Base-by-base conservation (phyloP, 2,113 vertebrate genomes). In the Drymodes brunneopygia region DNA sequence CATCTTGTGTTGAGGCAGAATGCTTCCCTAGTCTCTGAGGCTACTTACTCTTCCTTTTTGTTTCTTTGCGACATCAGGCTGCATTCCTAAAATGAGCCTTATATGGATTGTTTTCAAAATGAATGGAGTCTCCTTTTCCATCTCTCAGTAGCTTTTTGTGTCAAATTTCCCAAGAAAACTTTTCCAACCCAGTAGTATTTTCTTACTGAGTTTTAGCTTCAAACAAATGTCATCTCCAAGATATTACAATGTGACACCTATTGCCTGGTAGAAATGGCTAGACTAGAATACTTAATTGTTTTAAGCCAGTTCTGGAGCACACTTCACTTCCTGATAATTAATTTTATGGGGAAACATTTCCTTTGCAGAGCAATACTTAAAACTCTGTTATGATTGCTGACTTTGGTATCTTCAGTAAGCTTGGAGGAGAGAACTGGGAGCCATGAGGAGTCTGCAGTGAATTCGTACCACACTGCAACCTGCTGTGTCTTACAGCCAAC, bases 391-490 rank as follows among this genome's bases (percentile, higher is more conserved):
- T 10, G 19, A 6, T 25, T 62, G 42, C n/a, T 88, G 50, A 29
- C 35, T 64, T 81, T 22, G 40, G 21, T 31, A 29, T 56, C 40
- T 70, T 57, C 19, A 31, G 7, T 24, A 25, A n/a, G 10, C 18
- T 58, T 66, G 60, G 33, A 86, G 40, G 35, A 44, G 10, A 77
- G 51, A 81, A 48, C 29, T 15, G 27, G 20, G 35, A 74, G 45
- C n/a, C 44, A 18, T 0, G 3, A 33, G 57, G 20, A 66, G 24
- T 51, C 22, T 62, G 28, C 31, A 40, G 35, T 16, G 38, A 62
- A 45, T 54, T 54, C 0, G 0, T 4, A 42, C 29, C 47, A 25
- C 7, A 0, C 15, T 25, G 22, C 13, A 31, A 13, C 42, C 31
- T 51, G 6, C 3, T 1, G 2, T 18, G 19, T 9, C 12, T 27